Percentiles rank a stretch among this genome's conserved stretches.
phyloP scores from a whole-genome alignment of 2,888 invertebrate species.

The Ecdyonurus torrentis region DNA sequence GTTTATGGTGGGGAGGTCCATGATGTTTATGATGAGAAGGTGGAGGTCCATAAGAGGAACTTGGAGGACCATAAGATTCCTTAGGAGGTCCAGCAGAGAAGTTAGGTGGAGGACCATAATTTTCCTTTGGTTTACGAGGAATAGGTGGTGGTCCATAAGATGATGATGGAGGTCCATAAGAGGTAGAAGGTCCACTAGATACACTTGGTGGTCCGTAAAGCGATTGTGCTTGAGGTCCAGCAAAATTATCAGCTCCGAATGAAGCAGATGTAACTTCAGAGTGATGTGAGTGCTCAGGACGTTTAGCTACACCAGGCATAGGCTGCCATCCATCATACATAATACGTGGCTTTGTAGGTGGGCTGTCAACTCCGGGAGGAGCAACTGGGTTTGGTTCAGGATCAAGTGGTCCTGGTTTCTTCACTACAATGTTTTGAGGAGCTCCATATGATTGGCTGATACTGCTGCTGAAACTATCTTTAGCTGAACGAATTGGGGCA shows the following conservation, averaged over 20 bases:
- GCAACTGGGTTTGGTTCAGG: conserved; percentile 10
- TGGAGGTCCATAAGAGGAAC: conserved; percentile 23
- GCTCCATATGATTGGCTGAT: conserved; percentile 5
- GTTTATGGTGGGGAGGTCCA: conserved; percentile 18
- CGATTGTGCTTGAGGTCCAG: conserved; percentile 25
- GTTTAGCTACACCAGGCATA: conserved; percentile 40
- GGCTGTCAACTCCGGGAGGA: conserved; percentile 10
- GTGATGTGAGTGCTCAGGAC: conserved; percentile 17
- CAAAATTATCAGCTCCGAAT: conserved; percentile 19
- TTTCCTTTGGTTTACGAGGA: conserved; percentile 9
- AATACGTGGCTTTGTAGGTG: conserved; percentile 7
- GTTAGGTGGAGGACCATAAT: background rate
- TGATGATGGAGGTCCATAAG: conserved; percentile 10
- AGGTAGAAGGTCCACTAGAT: conserved; percentile 14
- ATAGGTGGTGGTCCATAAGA: conserved; percentile 5
- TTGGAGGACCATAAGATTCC: conserved; percentile 8
- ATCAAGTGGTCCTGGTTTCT: background rate
- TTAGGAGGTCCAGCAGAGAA: background rate
- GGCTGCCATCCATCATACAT: conserved; percentile 64
- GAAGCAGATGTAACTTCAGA: conserved; percentile 11
- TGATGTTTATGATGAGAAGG: conserved; percentile 17
- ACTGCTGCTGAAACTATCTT: background rate
- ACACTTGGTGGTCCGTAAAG: conserved; percentile 13
- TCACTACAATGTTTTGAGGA: background rate
- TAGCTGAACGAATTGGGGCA: background rate